Evolutionary conservation across 2,113 vertebrate species (phyloP).

Genomic region (Gallinago paraguaiae): DNA sequence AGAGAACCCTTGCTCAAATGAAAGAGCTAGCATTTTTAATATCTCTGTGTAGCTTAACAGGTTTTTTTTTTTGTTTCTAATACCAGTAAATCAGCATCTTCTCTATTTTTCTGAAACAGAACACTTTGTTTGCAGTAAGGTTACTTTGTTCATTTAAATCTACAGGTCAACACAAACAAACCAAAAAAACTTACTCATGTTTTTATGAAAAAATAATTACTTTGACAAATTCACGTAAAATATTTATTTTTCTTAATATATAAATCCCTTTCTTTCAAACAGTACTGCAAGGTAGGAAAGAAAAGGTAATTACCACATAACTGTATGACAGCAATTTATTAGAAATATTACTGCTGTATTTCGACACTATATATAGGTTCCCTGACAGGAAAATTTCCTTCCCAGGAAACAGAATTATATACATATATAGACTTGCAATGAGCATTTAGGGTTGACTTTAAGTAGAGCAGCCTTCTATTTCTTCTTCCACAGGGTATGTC

Average conservation of each 20-base stretch:
- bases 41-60: not conserved
- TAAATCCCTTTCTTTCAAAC: not conserved
- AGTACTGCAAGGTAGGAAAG: not conserved
- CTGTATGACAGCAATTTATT: not conserved
- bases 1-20: not conserved
- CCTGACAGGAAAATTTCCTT: not conserved
- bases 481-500: not conserved
- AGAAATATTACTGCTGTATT: not conserved
- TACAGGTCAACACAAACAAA: not conserved
- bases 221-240: not conserved
- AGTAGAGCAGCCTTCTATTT: not conserved
- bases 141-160: not conserved
- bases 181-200: not conserved
- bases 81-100: not conserved
- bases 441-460: not conserved
- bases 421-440: not conserved
- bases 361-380: not conserved
- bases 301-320: conserved; percentile 14
- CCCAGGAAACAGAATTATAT: not conserved
- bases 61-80: not conserved
- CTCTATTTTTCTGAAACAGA: not conserved
- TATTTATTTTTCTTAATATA: not conserved
- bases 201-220: not conserved
- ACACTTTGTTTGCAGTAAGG: not conserved
- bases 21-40: not conserved